Conservation (phyloP, 2,113 vertebrate species). For the Galbula dea region DNA sequence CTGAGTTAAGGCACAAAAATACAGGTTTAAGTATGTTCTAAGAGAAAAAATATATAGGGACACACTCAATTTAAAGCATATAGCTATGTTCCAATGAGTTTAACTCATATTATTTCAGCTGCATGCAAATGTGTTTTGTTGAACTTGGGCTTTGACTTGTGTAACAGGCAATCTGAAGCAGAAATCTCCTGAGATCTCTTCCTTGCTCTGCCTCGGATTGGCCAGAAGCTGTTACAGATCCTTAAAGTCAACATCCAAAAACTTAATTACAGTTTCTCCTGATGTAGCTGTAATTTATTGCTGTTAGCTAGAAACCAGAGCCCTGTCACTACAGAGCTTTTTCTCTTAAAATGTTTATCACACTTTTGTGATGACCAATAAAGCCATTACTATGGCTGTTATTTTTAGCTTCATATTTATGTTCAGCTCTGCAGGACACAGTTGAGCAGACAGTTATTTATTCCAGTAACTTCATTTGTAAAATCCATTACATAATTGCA, state of each 20-base stretch:
- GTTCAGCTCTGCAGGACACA: not conserved
- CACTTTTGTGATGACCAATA: not conserved
- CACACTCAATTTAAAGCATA: not conserved
- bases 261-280: slow-evolving; percentile 22
- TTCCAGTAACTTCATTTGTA: not conserved
- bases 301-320: not conserved
- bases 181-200: not conserved
- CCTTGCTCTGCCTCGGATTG: not conserved
- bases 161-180: slow-evolving; percentile 16
- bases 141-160: not conserved
- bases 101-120: not conserved
- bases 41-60: not conserved
- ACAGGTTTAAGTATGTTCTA: not conserved
- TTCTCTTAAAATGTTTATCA: not conserved
- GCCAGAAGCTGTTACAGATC: slow-evolving; percentile 13
- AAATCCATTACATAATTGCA: not conserved
- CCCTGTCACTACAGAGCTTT: not conserved
- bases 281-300: not conserved
- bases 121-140: not conserved
- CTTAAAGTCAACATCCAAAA: not conserved
- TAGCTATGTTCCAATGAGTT: not conserved
- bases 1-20: not conserved
- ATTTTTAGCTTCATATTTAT: slow-evolving; percentile 16
- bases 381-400: not conserved
- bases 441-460: slow-evolving; percentile 9